These are phyloP conservation scores for Sesamia nonagrioides DNA, from an alignment of 1,140 invertebrate genomes.

Conservation along the genomic window DNA sequence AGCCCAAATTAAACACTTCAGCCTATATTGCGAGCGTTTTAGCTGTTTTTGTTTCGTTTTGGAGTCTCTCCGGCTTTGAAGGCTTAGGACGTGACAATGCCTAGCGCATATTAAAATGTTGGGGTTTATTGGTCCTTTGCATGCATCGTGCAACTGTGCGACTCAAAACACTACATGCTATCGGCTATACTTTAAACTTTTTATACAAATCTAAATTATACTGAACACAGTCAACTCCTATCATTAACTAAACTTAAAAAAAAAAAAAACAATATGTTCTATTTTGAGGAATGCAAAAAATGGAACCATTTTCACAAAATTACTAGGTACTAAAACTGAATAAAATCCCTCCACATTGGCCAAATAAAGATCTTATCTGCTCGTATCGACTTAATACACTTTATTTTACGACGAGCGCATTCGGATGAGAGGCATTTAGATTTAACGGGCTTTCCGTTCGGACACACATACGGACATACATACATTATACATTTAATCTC, in stretches of 20 bases:
- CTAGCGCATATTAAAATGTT: conserved; percentile 27
- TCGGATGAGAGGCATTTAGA: conserved; percentile 51
- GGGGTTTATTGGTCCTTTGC: conserved; percentile 8
- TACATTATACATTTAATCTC: conserved; percentile 33
- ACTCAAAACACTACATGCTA: background rate
- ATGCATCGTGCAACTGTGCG: background rate
- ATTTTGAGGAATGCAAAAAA: background rate
- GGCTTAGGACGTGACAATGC: conserved; percentile 1
- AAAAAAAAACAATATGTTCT: background rate
- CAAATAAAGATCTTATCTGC: conserved; percentile 25
- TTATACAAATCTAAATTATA: no score
- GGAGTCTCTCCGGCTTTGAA: conserved; percentile 17
- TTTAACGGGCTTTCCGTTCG: conserved; percentile 42
- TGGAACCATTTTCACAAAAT: background rate
- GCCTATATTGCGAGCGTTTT: conserved; percentile 6
- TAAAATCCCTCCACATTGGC: background rate
- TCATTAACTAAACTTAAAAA: background rate
- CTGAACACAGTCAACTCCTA: no score
- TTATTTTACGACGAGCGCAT: conserved; percentile 58
- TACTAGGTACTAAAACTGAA: background rate
- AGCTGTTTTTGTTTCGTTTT: conserved; percentile 33
- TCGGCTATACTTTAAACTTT: background rate
- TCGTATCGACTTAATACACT: conserved; percentile 45
- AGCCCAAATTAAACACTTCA: conserved; percentile 44
- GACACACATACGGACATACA: background rate